Conservation (phyloP, 2,113 vertebrate species). For the Xyliphius kryptos region DNA sequence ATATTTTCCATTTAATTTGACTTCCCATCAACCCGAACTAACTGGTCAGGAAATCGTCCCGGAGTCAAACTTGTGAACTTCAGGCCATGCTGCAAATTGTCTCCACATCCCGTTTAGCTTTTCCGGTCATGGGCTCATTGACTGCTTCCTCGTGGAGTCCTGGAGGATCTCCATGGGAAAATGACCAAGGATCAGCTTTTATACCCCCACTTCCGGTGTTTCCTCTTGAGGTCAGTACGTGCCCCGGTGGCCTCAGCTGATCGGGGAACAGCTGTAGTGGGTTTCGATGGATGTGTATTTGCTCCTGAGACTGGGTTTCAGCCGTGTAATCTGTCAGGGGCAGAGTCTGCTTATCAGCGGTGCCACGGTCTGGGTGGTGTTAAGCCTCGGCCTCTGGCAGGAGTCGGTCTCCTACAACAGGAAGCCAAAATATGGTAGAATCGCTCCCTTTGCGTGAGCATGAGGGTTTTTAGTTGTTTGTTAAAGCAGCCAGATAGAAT, state of each 20-base stretch:
- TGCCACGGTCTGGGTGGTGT: slow-evolving; percentile 1
- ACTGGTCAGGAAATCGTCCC: slow-evolving; percentile 23
- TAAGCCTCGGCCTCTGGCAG: slow-evolving; percentile 5
- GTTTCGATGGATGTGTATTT: neutral
- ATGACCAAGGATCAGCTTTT: slow-evolving; percentile 1
- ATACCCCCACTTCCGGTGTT: neutral
- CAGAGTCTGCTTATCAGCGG: slow-evolving; percentile 29
- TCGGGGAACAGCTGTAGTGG: slow-evolving; percentile 15
- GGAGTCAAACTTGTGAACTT: slow-evolving; percentile 22
- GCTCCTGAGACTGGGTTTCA: slow-evolving; percentile 13
- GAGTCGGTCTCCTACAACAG: slow-evolving; percentile 1
- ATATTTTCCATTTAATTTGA: no score
- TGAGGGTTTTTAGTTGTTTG: neutral
- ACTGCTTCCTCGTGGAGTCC: slow-evolving; percentile 25
- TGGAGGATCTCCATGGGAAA: slow-evolving; percentile 11
- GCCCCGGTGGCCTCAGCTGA: neutral
- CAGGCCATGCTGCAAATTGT: slow-evolving; percentile 28
- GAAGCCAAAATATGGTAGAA: neutral
- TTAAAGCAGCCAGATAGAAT: no score
- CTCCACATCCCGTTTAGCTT: slow-evolving; percentile 37
- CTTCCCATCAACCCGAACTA: neutral
- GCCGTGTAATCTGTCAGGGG: slow-evolving; percentile 26
- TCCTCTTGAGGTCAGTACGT: neutral
- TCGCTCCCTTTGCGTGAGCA: neutral
- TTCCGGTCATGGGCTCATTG: slow-evolving; percentile 27